A percentile compares a stretch with the other conserved stretches of the same genome.
phyloP scores from a whole-genome alignment of 2,888 invertebrate species.

The Bimastos eiseni region DNA sequence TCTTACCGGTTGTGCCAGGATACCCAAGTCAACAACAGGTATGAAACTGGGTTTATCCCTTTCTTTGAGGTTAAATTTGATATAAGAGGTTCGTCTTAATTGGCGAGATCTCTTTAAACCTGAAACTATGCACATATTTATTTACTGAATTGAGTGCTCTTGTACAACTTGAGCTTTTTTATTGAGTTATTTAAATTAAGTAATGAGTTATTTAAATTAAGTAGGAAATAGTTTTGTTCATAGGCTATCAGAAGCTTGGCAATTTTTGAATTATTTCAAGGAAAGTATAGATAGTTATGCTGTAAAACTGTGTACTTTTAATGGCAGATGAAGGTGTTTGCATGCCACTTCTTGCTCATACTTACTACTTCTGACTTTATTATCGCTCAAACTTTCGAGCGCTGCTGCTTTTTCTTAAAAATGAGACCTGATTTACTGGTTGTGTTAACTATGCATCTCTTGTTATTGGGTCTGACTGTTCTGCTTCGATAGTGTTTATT shows the following conservation, averaged over 20 bases:
- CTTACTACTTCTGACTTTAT: neutral
- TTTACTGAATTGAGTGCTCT: neutral
- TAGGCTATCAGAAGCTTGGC: neutral
- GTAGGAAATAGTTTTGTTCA: neutral
- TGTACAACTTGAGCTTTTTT: neutral
- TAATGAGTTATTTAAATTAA: no score
- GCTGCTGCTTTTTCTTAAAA: neutral
- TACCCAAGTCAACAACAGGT: neutral
- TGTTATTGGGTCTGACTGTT: neutral
- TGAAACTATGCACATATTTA: neutral
- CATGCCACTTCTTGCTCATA: neutral
- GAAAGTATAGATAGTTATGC: neutral
- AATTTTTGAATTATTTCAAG: neutral
- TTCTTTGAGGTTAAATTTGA: neutral
- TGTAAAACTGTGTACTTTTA: neutral
- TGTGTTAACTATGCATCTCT: no score
- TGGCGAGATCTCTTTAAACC: neutral
- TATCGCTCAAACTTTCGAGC: neutral
- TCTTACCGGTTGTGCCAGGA: conserved; percentile 15
- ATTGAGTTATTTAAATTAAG: neutral
- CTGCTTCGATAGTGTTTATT: neutral
- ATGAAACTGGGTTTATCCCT: neutral
- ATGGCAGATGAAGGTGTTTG: neutral
- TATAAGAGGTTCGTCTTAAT: neutral
- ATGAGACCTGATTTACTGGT: neutral